Evolutionary conservation across 2,113 vertebrate genomes (phyloP).

Genomic region (Gnathonemus longibarbis): DNA sequence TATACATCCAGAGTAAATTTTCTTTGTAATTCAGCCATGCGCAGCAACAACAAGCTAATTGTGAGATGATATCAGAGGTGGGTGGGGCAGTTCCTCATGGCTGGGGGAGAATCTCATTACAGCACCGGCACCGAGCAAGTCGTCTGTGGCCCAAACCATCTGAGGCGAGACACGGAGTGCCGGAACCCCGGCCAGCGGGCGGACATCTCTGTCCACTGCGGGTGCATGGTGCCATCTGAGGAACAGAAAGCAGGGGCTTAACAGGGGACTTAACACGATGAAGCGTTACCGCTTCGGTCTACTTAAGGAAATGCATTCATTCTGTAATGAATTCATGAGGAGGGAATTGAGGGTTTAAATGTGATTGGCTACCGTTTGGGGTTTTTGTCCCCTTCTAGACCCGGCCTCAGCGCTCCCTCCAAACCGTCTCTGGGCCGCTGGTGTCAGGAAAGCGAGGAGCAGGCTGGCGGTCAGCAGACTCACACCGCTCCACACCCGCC

Average conservation of each 20-base stretch:
- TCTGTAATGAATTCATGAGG: not conserved
- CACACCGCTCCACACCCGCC: not conserved
- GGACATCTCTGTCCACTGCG: not conserved
- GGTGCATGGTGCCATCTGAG: not conserved
- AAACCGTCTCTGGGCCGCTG: not conserved
- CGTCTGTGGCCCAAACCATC: not conserved
- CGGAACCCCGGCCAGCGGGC: not conserved
- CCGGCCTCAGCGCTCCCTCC: not conserved
- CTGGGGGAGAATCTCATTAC: not conserved
- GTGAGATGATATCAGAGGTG: not conserved
- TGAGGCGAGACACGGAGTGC: not conserved
- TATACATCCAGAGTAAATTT: not conserved
- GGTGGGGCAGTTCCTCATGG: not conserved
- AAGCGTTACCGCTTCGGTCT: not conserved
- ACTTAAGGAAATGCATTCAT: not conserved
- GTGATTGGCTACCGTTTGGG: not conserved
- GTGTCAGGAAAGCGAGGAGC: not conserved
- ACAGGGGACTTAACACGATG: not conserved
- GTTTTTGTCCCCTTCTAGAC: not conserved
- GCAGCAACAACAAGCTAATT: not conserved
- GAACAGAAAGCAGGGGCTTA: not conserved
- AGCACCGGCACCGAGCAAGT: not conserved
- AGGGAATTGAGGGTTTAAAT: not conserved
- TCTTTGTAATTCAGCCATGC: not conserved
- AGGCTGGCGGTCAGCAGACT: not conserved